Percentiles rank a stretch among this genome's conserved stretches.
phyloP scores from a whole-genome alignment of 2,113 vertebrate species.

The Excalfactoria chinensis region DNA sequence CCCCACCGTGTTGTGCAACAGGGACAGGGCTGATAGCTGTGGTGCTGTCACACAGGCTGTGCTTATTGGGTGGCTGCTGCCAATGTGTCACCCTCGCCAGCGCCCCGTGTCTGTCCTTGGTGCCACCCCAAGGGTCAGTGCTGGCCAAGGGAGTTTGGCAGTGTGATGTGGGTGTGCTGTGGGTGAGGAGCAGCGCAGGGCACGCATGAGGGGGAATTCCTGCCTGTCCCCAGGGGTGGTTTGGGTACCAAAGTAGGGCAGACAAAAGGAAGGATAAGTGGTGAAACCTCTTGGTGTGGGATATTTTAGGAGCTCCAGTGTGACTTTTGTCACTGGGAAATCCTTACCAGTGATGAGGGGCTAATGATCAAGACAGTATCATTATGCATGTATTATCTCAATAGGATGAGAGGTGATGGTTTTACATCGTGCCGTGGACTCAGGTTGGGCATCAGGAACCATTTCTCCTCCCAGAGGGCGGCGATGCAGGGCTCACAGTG shows the following conservation, averaged over 20 bases:
- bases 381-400: not conserved
- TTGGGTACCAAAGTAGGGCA: not conserved
- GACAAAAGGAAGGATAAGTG: rapidly evolving
- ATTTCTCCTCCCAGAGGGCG: no score
- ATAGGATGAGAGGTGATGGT: not conserved
- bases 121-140: not conserved
- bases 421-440: no score
- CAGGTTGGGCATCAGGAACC: not conserved
- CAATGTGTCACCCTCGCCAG: rapidly evolving
- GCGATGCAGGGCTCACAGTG: no score
- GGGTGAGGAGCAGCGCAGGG: rapidly evolving
- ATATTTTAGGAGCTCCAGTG: not conserved
- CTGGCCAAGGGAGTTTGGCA: not conserved
- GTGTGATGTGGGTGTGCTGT: not conserved
- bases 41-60: not conserved
- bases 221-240: not conserved
- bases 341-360: not conserved
- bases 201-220: not conserved
- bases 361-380: not conserved
- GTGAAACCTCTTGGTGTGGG: not conserved
- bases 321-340: not conserved
- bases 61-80: not conserved
- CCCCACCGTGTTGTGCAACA: not conserved
- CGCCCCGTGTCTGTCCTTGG: not conserved
- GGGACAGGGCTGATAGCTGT: not conserved